Evolutionary conservation across 37 sponge, comb jelly and placozoan genomes (phyloP), one percentile per base, ranked within the genome.

Genomic region (Oscarella lobularis): DNA sequence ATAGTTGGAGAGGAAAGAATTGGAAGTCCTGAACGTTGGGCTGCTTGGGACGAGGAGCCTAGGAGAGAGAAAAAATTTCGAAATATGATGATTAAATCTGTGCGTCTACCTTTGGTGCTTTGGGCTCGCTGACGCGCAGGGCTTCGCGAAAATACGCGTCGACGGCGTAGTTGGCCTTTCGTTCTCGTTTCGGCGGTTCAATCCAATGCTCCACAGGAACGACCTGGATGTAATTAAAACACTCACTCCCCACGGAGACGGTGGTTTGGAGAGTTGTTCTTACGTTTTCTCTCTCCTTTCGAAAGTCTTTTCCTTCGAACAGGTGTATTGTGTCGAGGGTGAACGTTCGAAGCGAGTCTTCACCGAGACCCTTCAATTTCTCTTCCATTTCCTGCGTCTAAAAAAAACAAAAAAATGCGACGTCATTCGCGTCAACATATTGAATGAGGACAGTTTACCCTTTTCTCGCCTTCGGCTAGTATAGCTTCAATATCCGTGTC

Each of bases 11-110:
- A 34, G 99, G 99, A 74, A 81, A 97, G 83, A 97, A 97, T 87
- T 97, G 99, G 73, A 83, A 93, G 79, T 97, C 99, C 70, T 97
- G 99, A 32, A 97, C 91, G 9, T 60, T 81, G 0, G 99, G 99
- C 77, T 97, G 99, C 73, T 97, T 97, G 3, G 99, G 99, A 6
- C 99, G 80, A 1, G 99, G 99, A n/a, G 99, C 99, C 88, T 86
- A 35, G 27, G 38, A 34, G 65, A 29, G 32, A 77, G n/a, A 20
- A 0, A 1, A 9, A 5, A 0, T 32, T 27, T n/a, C n/a, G n/a
- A n/a, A n/a, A n/a, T n/a, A n/a, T 30, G 14, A 66, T n/a, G n/a
- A n/a, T n/a, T n/a, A n/a, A 54, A 27, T 27, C 65, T 27, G 65
- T 54, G n/a, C n/a, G n/a, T 30, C 29, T 33, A 81, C 86, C 78